Evolutionary conservation across 2,113 vertebrate genomes (phyloP).

Genomic region (Corynorhinus townsendii): DNA sequence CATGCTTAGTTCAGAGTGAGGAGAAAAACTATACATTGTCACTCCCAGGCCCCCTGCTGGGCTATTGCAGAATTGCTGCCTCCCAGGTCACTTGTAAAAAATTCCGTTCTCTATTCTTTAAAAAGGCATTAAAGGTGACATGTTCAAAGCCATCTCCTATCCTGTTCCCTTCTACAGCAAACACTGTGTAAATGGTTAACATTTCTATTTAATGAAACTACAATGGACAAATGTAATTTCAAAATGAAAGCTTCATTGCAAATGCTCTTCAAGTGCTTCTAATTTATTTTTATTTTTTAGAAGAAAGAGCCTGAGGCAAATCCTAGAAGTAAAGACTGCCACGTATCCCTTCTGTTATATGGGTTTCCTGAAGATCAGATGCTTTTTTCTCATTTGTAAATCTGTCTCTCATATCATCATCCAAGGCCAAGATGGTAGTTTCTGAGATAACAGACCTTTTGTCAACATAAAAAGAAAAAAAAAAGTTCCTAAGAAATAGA

Average conservation of each 20-base stretch:
- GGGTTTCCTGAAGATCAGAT: neutral
- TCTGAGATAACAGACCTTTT: neutral
- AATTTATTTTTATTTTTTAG: neutral
- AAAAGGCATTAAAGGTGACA: neutral
- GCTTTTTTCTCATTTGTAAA: neutral
- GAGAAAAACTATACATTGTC: neutral
- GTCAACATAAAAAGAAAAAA: neutral
- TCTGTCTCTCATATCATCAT: neutral
- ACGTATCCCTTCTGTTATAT: neutral
- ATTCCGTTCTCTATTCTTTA: neutral
- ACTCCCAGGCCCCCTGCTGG: slow-evolving; percentile 14
- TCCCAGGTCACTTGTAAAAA: neutral
- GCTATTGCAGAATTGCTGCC: neutral
- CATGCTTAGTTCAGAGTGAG: neutral
- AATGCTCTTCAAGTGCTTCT: neutral
- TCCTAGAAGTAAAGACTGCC: neutral
- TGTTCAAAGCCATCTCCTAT: neutral
- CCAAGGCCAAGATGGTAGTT: neutral
- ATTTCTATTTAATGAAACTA: neutral
- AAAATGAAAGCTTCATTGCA: neutral
- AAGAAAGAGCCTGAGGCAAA: neutral
- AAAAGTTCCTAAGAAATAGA: neutral
- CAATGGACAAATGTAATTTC: neutral
- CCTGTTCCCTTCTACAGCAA: neutral
- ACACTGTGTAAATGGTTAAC: neutral